A percentile compares a stretch with the other conserved stretches of the same genome.
phyloP scores from a whole-genome alignment of 2,888 invertebrate species.

The Nasonovia ribisnigri region DNA sequence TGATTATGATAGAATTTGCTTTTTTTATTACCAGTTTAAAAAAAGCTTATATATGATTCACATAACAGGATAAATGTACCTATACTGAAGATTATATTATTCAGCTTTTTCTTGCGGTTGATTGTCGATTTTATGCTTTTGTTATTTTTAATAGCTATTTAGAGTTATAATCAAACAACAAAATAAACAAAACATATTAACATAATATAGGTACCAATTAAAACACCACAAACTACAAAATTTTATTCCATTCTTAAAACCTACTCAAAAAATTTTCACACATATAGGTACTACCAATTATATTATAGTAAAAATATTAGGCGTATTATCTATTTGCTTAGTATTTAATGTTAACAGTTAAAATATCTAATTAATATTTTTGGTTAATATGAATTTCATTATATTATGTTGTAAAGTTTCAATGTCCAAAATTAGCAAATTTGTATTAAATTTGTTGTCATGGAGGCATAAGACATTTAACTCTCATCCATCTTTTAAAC shows the following conservation, averaged over 20 bases:
- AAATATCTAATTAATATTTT: background rate
- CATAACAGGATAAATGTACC: background rate
- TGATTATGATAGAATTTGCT: background rate
- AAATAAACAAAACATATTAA: background rate
- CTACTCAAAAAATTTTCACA: background rate
- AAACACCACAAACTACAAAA: background rate
- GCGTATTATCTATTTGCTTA: background rate
- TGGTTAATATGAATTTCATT: background rate
- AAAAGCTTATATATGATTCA: background rate
- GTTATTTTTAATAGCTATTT: too few species aligned
- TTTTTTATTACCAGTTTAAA: background rate
- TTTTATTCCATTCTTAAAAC: background rate
- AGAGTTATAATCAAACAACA: background rate
- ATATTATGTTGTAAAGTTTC: background rate
- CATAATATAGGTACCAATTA: background rate
- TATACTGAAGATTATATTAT: background rate
- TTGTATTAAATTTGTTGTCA: background rate
- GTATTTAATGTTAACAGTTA: background rate
- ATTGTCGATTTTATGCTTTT: too few species aligned
- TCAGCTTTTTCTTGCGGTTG: background rate
- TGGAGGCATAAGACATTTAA: background rate
- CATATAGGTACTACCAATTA: background rate
- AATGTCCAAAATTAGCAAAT: background rate
- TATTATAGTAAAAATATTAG: background rate
- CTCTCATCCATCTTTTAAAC: background rate